Conservation (phyloP, 2,888 invertebrate species). For the Drosophila setosimentum region DNA sequence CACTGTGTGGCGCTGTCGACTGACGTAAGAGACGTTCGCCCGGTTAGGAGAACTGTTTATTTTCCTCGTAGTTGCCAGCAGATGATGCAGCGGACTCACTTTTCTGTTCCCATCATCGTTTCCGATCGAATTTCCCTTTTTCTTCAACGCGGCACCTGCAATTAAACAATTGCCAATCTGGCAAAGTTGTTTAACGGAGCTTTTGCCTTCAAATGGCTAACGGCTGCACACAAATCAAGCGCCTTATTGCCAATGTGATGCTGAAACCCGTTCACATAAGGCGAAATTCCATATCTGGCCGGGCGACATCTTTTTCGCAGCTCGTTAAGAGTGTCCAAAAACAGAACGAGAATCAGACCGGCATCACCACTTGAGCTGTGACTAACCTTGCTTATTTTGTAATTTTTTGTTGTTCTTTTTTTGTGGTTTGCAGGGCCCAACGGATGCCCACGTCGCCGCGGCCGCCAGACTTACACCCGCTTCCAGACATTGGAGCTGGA, state of each 20-base stretch:
- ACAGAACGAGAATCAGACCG: constrained; percentile 18
- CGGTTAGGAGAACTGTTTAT: constrained; percentile 56
- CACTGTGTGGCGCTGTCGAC: constrained; percentile 47
- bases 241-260: constrained; percentile 23
- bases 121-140: background rate
- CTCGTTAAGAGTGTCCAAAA: constrained; percentile 71
- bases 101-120: background rate
- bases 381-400: constrained; percentile 66
- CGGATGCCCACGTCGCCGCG: constrained; percentile 96
- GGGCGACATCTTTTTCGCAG: constrained; percentile 61
- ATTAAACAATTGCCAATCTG: constrained; percentile 38
- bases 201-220: background rate
- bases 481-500: constrained; percentile 99
- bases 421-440: constrained; percentile 93
- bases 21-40: constrained; percentile 51
- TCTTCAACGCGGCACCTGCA: background rate
- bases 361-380: constrained; percentile 32
- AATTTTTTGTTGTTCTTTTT: constrained; percentile 69
- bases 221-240: constrained; percentile 54
- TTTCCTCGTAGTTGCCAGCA: constrained; percentile 52
- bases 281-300: constrained; percentile 49
- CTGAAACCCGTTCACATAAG: constrained; percentile 30
- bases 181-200: constrained; percentile 24
- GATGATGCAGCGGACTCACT: background rate
- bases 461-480: constrained; percentile 98